These are phyloP conservation scores for Penaeus indicus DNA, from an alignment of 1,140 invertebrate genomes.

Conservation along the genomic window DNA sequence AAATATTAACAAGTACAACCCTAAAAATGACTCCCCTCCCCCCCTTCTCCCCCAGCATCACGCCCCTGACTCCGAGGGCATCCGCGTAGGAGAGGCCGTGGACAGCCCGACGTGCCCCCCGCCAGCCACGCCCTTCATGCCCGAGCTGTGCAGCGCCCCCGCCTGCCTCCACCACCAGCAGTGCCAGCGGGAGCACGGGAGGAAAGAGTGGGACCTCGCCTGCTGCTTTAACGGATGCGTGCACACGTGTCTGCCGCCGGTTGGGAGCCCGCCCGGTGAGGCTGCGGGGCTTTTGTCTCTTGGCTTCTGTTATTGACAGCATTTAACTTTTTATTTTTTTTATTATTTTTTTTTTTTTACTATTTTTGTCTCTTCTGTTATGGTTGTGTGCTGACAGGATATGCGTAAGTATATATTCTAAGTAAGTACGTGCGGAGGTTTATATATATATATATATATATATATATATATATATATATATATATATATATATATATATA, in stretches of 20 bases:
- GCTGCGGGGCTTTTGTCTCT: no score
- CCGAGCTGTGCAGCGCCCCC: conserved; percentile 38
- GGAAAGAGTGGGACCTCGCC: not conserved
- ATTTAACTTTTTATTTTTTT: not conserved
- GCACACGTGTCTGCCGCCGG: conserved; percentile 42
- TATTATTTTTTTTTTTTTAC: not conserved
- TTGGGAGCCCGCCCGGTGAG: conserved; percentile 43
- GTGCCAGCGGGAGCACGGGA: not conserved
- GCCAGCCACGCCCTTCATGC: conserved; percentile 8
- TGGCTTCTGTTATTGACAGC: no score
- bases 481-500: not conserved
- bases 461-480: conserved; percentile 9
- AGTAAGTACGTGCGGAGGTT: not conserved
- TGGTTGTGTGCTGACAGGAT: no score
- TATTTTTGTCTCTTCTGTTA: not conserved
- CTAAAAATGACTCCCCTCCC: no score
- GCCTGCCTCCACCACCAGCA: conserved; percentile 57
- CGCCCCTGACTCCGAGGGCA: not conserved
- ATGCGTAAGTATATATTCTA: not conserved
- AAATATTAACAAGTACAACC: no score
- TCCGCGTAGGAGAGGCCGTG: not conserved
- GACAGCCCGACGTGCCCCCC: conserved; percentile 25
- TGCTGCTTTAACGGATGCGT: conserved; percentile 59
- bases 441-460: conserved; percentile 27
- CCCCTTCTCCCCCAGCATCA: not conserved